phyloP scores from a whole-genome alignment of 2,888 invertebrate species.

The Tipula unca region DNA sequence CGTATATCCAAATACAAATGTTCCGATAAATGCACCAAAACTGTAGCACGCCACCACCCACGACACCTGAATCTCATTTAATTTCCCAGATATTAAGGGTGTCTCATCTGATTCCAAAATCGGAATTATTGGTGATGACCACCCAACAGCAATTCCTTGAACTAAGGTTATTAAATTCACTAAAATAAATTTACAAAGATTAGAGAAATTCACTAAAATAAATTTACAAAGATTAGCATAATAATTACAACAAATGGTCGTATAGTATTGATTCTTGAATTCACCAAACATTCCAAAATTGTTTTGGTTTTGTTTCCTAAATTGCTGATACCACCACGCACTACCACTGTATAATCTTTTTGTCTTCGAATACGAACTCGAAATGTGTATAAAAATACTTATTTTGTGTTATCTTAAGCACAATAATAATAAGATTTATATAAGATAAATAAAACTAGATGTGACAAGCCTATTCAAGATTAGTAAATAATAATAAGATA shows the following conservation, averaged over 20 bases:
- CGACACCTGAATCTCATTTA: slow-evolving; percentile 21
- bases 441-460: not conserved
- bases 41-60: slow-evolving; percentile 22
- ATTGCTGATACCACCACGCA: not conserved
- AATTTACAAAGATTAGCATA: not conserved
- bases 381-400: not conserved
- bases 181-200: slow-evolving; percentile 14
- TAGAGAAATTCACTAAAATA: slow-evolving; percentile 21
- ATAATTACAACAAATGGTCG: slow-evolving; percentile 9
- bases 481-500: slow-evolving; percentile 2
- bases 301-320: not conserved
- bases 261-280: slow-evolving; percentile 15
- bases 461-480: slow-evolving; percentile 8
- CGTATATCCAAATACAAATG: slow-evolving; percentile 22
- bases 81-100: slow-evolving; percentile 20
- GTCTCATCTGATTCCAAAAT: slow-evolving; percentile 23
- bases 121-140: slow-evolving; percentile 22
- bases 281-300: not conserved
- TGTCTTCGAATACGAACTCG: not conserved
- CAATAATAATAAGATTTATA: not conserved
- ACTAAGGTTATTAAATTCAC: slow-evolving; percentile 20
- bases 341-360: not conserved
- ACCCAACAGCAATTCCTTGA: slow-evolving; percentile 22
- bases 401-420: not conserved
- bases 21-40: slow-evolving; percentile 23